Conservation (phyloP, 2,888 invertebrate species). For the Acleris holmiana region DNA sequence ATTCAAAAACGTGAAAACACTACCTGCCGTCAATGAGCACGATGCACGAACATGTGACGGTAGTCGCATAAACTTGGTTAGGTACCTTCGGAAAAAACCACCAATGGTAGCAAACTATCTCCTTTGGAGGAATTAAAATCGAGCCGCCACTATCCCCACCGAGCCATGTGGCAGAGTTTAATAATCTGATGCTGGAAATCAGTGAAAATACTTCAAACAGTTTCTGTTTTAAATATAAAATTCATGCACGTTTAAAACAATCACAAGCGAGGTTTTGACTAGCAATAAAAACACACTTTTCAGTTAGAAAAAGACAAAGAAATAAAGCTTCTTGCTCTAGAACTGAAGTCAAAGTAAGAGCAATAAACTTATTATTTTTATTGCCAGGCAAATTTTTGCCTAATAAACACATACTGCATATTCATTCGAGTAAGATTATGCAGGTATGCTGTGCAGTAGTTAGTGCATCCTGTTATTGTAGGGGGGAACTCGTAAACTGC, state of each 20-base stretch:
- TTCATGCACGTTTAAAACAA: background rate
- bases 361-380: too few relatives aligned
- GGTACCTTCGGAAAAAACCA: slow-evolving; percentile 74
- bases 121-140: slow-evolving; percentile 68
- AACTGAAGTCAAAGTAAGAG: too few relatives aligned
- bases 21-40: slow-evolving; percentile 72
- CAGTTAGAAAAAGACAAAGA: too few relatives aligned
- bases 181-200: slow-evolving; percentile 65
- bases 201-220: background rate
- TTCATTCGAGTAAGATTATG: slow-evolving; percentile 77
- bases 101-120: slow-evolving; percentile 70
- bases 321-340: too few relatives aligned
- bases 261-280: too few relatives aligned
- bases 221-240: background rate
- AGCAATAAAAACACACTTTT: too few relatives aligned
- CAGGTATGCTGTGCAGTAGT: slow-evolving; percentile 69
- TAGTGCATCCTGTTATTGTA: slow-evolving; percentile 74
- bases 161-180: slow-evolving; percentile 68
- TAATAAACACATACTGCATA: slow-evolving; percentile 63
- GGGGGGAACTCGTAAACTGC: slow-evolving; percentile 75
- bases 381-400: too few relatives aligned
- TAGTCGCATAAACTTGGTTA: slow-evolving; percentile 69
- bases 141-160: slow-evolving; percentile 68
- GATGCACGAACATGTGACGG: slow-evolving; percentile 69
- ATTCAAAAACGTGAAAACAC: slow-evolving; percentile 16